Evolutionary conservation across 2,888 invertebrate species (phyloP).

Genomic region (Agrotis segetum): DNA sequence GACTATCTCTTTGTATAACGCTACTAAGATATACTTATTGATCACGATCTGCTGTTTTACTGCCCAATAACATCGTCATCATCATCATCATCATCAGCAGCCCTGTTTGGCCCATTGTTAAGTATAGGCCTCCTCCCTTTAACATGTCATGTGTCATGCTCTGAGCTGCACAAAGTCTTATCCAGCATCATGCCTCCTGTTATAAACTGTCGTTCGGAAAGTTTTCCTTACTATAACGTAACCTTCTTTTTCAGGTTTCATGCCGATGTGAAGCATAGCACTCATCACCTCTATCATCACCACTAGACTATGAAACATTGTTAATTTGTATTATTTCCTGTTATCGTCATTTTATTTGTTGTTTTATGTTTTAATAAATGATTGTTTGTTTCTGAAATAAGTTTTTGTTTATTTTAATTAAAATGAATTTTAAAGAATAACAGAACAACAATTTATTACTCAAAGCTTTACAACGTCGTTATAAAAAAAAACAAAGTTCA

Average conservation of each 20-base stretch:
- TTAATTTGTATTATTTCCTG: slow-evolving; percentile 10
- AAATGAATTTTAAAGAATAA: neutral
- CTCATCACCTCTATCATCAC: slow-evolving; percentile 72
- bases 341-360: neutral
- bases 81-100: too few relatives aligned
- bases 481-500: too few relatives aligned
- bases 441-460: neutral
- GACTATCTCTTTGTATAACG: too few relatives aligned
- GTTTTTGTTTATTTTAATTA: neutral
- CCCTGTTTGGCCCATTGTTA: too few relatives aligned
- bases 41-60: neutral
- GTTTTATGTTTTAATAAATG: slow-evolving; percentile 34
- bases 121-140: too few relatives aligned
- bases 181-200: neutral
- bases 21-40: neutral
- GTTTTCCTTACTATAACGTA: neutral
- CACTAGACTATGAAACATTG: slow-evolving; percentile 32
- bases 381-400: neutral
- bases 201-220: neutral
- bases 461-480: too few relatives aligned
- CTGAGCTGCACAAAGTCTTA: too few relatives aligned
- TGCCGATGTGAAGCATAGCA: slow-evolving; percentile 71
- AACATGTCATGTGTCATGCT: too few relatives aligned
- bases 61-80: too few relatives aligned
- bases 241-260: slow-evolving; percentile 71